Evolutionary conservation across 2,797 vertebrate genomes (phyloP), one percentile per base, ranked within the genome.

Genomic region (Acanthurus lineatus): DNA sequence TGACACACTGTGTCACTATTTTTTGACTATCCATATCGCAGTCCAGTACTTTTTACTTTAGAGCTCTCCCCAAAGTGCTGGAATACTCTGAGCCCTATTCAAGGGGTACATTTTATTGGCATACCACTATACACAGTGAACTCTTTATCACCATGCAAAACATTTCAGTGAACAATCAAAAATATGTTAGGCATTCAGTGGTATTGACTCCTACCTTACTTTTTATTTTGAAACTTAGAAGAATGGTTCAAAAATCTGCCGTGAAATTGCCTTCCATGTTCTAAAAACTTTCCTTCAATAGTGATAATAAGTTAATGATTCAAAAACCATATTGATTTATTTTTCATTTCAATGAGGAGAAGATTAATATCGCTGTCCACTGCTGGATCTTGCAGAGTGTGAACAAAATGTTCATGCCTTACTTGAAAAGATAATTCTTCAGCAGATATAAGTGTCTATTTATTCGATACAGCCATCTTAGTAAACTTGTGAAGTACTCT

Each of bases 301-400:
- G 32, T 22, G 35, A 67, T 42, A 65, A 73, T 64, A 63, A 65
- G 35, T 52, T 76, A 69, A 80, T 49, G 76, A 70, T 25, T 79
- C 49, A 78, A 68, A 73, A 69, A 47, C 22, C 62, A 16, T 48
- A 81, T 68, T 60, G 61, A 83, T 84, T 56, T 57, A 28, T 80
- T 75, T 20, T 66, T 20, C 61, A 74, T 49, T 57, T 69, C 16
- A 42, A 52, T 38, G 8, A 84, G 68, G 57, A 64, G 9, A 10
- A 78, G 25, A 52, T 79, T 60, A 67, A 79, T 83, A 45, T 35
- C 6, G 6, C 56, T 66, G 72, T 62, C n/a, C 42, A 12, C 44
- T 9, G 25, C 19, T 76, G 47, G 62, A 75, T 70, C n/a, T 66
- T 61, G 45, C 42, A 20, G 48, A 54, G 3, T 57, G 32, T 35